Base-by-base conservation (phyloP, 2,113 vertebrate genomes). In the Malurus cyaneus region DNA sequence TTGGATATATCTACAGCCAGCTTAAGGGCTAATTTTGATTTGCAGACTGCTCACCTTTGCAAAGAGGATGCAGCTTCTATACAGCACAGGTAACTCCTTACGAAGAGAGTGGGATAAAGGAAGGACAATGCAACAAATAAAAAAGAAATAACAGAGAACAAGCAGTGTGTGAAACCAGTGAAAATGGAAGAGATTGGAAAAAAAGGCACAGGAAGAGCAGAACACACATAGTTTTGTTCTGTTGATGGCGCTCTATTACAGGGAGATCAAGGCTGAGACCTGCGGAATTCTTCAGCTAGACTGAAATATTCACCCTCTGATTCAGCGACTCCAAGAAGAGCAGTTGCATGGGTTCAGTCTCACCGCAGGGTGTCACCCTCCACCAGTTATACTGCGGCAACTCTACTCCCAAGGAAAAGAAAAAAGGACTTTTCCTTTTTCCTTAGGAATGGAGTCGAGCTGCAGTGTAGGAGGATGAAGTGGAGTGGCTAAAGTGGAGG, bases 361-460 rank as follows among this genome's bases (percentile, higher is more conserved):
- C 50, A 49, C 95, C 95, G 88, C 95, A n/a, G 66, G 14, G 94
- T 66, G 96, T 93, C 96, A 87, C 44, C 65, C 96, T 92, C 80
- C 29, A 14, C 89, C 93, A 93, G 3, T 5, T 29, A 11, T 44
- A 34, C 64, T 11, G 31, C 71, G 62, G 60, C 25, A 59, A 12
- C 42, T 3, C 54, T 10, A 1, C n/a, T 73, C 19, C 24, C 5
- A 8, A 9, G 13, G 14, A 29, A 53, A 53, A 26, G 5, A 8
- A 20, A 26, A 54, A 62, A 39, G 34, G 6, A 5, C 31, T 61
- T 62, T 2, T 3, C 60, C 36, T 14, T 5, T 31, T 36, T 50
- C 31, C 34, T 12, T 7, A 11, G 42, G 8, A 62, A 25, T 4
- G 49, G 12, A 62, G 14, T 3, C 17, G 15, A 77, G 44, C 50